Evolutionary conservation across 2,888 invertebrate species (phyloP).

Genomic region (Papilio demoleus): DNA sequence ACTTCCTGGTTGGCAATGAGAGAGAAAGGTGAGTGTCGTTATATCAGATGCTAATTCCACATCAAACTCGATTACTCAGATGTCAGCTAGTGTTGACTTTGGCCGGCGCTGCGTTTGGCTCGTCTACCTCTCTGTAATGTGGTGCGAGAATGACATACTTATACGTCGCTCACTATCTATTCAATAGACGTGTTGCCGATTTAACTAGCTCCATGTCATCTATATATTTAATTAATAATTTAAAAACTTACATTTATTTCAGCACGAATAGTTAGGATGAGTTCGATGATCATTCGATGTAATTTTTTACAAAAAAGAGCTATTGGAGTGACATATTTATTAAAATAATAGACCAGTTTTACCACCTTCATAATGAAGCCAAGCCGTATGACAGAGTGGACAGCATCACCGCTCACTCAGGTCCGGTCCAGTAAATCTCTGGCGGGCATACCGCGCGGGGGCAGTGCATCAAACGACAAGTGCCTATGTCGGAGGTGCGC

Average conservation of each 20-base stretch:
- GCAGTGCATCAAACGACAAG: constrained; percentile 57
- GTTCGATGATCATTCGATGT: no score
- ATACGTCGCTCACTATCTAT: not conserved
- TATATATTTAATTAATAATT: no score
- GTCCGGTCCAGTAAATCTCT: constrained; percentile 48
- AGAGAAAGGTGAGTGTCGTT: not conserved
- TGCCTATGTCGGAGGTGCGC: constrained; percentile 56
- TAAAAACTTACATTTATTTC: no score
- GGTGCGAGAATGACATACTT: constrained; percentile 1
- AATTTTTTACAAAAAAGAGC: no score
- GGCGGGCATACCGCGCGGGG: constrained; percentile 38
- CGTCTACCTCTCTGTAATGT: constrained; percentile 15
- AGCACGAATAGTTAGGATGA: no score
- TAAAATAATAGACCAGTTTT: not conserved
- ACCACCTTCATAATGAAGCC: not conserved
- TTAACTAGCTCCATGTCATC: no score
- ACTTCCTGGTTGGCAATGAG: constrained; percentile 20
- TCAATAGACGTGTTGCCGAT: not conserved
- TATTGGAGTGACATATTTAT: no score
- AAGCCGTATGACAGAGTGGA: not conserved
- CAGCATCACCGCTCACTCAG: constrained; percentile 6
- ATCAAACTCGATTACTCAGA: constrained; percentile 52
- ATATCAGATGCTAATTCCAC: constrained; percentile 41
- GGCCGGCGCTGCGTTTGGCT: constrained; percentile 41
- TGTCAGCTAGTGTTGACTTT: constrained; percentile 48